Evolutionary conservation across 2,797 vertebrate species (phyloP).

Genomic region (Tinamus major): DNA sequence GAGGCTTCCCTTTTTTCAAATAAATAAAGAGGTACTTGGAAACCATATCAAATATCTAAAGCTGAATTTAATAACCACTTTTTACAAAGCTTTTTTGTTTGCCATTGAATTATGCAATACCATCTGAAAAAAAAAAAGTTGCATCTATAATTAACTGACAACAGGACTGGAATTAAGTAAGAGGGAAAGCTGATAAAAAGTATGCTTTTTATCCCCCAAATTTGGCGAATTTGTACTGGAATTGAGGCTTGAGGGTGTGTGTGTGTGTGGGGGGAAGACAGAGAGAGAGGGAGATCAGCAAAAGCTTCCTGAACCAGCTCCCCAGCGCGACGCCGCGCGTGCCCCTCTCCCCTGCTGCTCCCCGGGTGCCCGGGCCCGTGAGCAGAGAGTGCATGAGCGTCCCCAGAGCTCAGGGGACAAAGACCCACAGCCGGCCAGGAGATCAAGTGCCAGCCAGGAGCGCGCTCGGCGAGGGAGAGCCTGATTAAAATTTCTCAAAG

Average conservation of each 20-base stretch:
- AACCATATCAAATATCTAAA: slow-evolving; percentile 73
- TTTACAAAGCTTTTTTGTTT: slow-evolving; percentile 76
- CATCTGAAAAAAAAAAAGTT: slow-evolving; percentile 8
- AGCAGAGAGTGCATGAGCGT: slow-evolving; percentile 48
- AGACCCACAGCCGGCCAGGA: slow-evolving; percentile 54
- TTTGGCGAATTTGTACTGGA: not conserved
- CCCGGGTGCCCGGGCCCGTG: not conserved
- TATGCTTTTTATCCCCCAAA: not conserved
- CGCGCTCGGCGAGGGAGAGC: slow-evolving; percentile 63
- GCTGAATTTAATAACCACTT: slow-evolving; percentile 74
- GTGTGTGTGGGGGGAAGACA: rapidly evolving
- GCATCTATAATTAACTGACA: slow-evolving; percentile 55
- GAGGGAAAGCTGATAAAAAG: not conserved
- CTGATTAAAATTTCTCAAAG: slow-evolving; percentile 78
- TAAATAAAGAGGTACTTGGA: slow-evolving; percentile 76
- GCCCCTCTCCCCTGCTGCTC: not conserved
- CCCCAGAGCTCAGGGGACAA: slow-evolving; percentile 42
- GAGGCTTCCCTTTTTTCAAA: slow-evolving; percentile 62
- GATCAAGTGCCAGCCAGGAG: slow-evolving; percentile 71
- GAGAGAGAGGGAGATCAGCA: not conserved
- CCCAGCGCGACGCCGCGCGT: not conserved
- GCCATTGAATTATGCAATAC: slow-evolving; percentile 67
- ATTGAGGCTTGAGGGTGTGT: not conserved
- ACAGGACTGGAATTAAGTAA: slow-evolving; percentile 56
- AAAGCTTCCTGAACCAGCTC: not conserved